phyloP scores from a whole-genome alignment of 1,140 invertebrate species.

The Drosophila eugracilis region DNA sequence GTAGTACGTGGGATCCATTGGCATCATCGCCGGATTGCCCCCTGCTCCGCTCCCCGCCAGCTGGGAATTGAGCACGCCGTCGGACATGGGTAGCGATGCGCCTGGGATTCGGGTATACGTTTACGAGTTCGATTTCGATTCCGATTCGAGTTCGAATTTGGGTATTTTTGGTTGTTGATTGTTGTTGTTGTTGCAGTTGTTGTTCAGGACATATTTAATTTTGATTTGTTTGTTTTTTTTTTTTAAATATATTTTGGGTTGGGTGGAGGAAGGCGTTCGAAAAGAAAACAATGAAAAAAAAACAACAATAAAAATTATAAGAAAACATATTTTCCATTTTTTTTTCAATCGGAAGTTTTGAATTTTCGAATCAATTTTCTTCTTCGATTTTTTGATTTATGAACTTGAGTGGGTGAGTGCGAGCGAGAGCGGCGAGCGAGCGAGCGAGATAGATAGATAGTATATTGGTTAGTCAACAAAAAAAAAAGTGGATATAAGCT shows the following conservation, averaged over 20 bases:
- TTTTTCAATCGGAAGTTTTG: conserved; percentile 23
- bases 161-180: conserved; percentile 46
- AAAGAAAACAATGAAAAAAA: conserved; percentile 74
- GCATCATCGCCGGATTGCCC: conserved; percentile 67
- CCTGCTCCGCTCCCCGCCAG: conserved; percentile 60
- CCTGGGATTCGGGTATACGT: conserved; percentile 32
- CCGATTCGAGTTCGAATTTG: conserved; percentile 14
- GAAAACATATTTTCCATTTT: conserved; percentile 52
- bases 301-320: conserved; percentile 81
- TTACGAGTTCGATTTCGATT: conserved; percentile 8
- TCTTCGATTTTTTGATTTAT: conserved; percentile 21
- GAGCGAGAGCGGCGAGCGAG: conserved; percentile 44
- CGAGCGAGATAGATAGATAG: conserved; percentile 23
- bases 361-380: conserved; percentile 28
- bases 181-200: conserved; percentile 67
- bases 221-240: conserved; percentile 36
- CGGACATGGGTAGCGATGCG: conserved; percentile 76
- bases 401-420: conserved; percentile 41
- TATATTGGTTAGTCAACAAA: conserved; percentile 29
- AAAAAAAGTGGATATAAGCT: conserved; percentile 24
- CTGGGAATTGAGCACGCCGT: conserved; percentile 65
- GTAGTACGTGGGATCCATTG: conserved; percentile 76
- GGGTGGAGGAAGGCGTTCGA: conserved; percentile 59
- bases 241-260: conserved; percentile 23
- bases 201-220: conserved; percentile 55